These are phyloP conservation scores for Akabosia matsudoensis DNA, from an alignment of 1,140 invertebrate genomes.

Conservation along the genomic window DNA sequence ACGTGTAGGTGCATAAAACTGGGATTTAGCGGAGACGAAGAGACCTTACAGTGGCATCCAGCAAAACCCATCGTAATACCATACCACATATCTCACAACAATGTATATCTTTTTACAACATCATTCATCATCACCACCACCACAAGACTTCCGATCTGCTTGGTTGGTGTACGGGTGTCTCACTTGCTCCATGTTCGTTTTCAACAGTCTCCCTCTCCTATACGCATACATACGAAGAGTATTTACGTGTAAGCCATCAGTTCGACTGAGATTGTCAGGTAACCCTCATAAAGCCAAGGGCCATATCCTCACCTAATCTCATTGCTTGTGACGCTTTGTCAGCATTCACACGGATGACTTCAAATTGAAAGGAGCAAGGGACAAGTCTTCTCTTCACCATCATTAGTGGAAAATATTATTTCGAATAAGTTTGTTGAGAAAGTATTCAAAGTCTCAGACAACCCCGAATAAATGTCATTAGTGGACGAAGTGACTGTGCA, in stretches of 20 bases:
- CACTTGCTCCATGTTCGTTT: background rate
- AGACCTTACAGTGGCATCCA: too few species aligned
- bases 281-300: slow-evolving; percentile 3
- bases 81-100: background rate
- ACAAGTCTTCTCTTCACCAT: too few species aligned
- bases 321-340: slow-evolving; percentile 3
- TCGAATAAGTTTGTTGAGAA: too few species aligned
- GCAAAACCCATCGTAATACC: background rate
- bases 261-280: background rate
- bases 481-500: too few species aligned
- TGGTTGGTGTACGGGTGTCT: background rate
- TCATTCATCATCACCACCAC: slow-evolving; percentile 1
- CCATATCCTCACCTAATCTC: background rate
- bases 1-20: too few species aligned
- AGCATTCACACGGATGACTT: background rate
- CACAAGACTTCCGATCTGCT: background rate
- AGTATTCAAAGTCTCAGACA: too few species aligned
- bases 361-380: background rate
- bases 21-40: too few species aligned
- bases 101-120: background rate
- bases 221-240: background rate
- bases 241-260: background rate
- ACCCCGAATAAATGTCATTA: too few species aligned
- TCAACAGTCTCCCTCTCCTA: background rate
- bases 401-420: too few species aligned